Percentiles rank a stretch among this genome's conserved stretches.
Evolutionary conservation across 2,113 vertebrate genomes (phyloP).

Genomic region (Caranx melampygus): DNA sequence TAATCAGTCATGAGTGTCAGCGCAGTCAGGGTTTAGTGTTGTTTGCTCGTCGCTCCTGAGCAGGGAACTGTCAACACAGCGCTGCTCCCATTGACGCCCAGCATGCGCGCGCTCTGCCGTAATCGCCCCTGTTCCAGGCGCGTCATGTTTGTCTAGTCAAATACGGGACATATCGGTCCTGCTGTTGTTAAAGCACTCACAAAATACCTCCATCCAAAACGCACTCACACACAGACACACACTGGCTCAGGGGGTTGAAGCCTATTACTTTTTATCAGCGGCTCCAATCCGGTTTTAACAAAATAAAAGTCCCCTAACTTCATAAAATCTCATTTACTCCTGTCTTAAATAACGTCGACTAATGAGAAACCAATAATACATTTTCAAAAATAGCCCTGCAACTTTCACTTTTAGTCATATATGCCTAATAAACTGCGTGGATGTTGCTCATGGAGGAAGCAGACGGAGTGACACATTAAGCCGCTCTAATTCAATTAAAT

Average conservation of each 20-base stretch:
- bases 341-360: background rate
- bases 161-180: conserved; percentile 61
- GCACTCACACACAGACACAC: background rate
- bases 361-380: background rate
- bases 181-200: conserved; percentile 28
- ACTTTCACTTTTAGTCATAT: conserved; percentile 24
- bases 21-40: conserved; percentile 49
- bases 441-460: conserved; percentile 12
- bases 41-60: conserved; percentile 75
- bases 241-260: background rate
- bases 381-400: background rate
- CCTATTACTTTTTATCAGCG: background rate
- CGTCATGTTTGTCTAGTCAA: conserved; percentile 77
- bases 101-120: conserved; percentile 61
- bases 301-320: conserved; percentile 26
- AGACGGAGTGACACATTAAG: conserved; percentile 39
- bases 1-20: conserved; percentile 65
- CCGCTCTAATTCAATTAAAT: conserved; percentile 51
- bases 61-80: conserved; percentile 79
- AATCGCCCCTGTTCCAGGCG: conserved; percentile 59
- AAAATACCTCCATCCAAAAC: conserved; percentile 45
- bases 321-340: background rate
- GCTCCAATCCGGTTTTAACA: background rate
- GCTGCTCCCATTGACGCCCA: conserved; percentile 69
- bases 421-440: conserved; percentile 1